These are phyloP conservation scores for Cacatua alba DNA, from an alignment of 2,113 vertebrate species.

Conservation along the genomic window DNA sequence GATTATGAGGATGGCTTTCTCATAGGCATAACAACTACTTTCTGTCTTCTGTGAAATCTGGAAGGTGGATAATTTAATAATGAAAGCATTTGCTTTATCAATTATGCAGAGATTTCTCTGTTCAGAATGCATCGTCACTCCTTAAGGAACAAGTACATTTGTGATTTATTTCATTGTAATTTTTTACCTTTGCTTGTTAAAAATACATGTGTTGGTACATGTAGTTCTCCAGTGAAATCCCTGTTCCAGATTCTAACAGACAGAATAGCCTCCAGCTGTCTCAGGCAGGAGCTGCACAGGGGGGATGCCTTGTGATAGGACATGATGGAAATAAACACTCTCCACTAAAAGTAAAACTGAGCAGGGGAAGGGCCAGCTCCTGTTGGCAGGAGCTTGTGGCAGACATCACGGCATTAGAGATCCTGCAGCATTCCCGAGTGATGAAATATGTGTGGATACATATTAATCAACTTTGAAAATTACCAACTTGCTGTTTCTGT, in stretches of 20 bases:
- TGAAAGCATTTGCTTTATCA: not conserved
- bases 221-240: conserved; percentile 28
- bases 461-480: not conserved
- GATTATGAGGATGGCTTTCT: not conserved
- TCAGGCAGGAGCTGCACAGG: not conserved
- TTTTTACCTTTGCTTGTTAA: conserved; percentile 35
- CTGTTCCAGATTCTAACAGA: conserved; percentile 22
- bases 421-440: not conserved
- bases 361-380: not conserved
- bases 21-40: not conserved
- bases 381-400: not conserved
- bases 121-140: not conserved
- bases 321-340: not conserved
- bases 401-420: fast-evolving
- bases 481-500: not conserved
- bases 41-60: not conserved
- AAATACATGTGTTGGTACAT: conserved; percentile 20
- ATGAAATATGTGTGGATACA: not conserved
- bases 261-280: not conserved
- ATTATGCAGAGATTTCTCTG: conserved; percentile 7
- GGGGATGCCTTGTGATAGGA: not conserved
- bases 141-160: not conserved
- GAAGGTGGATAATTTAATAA: not conserved
- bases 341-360: not conserved
- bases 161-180: conserved; percentile 19